Percentiles rank a stretch among this genome's conserved stretches.
Conservation (phyloP, 2,113 vertebrate species). For the Gopherus evgoodei region DNA sequence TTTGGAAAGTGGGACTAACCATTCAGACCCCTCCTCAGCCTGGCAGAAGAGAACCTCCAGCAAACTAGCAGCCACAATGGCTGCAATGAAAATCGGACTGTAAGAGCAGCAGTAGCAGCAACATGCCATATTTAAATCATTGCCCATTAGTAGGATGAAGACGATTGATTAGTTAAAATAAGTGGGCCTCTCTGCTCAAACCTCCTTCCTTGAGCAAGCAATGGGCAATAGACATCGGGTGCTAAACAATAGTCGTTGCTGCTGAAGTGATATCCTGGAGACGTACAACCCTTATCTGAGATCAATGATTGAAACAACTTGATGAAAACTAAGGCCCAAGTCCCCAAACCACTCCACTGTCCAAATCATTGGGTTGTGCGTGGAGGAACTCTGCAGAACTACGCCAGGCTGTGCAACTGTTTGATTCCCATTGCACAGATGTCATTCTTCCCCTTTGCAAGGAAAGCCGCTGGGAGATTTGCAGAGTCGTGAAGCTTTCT, state of each 20-base stretch:
- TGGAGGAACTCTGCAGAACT: background rate
- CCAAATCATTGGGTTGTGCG: background rate
- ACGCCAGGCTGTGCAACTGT: background rate
- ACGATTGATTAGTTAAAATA: background rate
- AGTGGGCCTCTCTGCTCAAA: background rate
- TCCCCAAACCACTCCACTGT: background rate
- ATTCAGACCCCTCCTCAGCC: background rate
- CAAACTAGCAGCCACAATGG: background rate
- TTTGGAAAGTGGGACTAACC: background rate
- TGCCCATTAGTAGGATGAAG: background rate
- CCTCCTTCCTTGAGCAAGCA: background rate
- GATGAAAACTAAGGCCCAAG: too few relatives aligned
- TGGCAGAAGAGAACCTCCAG: background rate
- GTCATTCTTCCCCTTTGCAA: background rate
- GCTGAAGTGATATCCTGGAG: background rate
- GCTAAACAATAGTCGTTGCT: too few relatives aligned
- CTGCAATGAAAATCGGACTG: background rate
- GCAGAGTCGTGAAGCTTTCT: fast-evolving
- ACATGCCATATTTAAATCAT: background rate
- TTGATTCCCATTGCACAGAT: background rate
- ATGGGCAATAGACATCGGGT: too few relatives aligned
- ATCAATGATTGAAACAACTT: background rate
- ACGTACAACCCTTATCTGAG: background rate
- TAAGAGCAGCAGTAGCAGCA: background rate
- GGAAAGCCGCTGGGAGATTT: background rate